Evolutionary conservation across 2,113 vertebrate species (phyloP), one percentile per base, ranked within the genome.

Genomic region (Aldabrachelys gigantea): DNA sequence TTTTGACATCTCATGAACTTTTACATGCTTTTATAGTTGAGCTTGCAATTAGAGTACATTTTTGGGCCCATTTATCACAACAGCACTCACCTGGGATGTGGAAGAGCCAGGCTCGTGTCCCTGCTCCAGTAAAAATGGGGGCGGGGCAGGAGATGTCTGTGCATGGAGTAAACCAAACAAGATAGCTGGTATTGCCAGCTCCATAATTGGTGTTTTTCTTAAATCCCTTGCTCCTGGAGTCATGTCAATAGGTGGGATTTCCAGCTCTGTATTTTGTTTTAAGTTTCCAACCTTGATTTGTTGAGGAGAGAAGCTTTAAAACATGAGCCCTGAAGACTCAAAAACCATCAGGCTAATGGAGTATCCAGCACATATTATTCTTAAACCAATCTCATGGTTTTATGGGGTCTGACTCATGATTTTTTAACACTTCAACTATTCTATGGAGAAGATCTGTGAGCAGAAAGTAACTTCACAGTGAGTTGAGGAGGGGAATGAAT

Each of bases 141-240:
- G 6, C 19, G 59, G 8, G 62, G 87, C 8, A 85, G 13, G 27
- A 53, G 13, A 82, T 17, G 1, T 76, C 69, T 82, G 4, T 82
- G 4, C 35, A 54, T 53, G 47, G 53, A 0, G 0, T 54, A 44
- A 44, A 44, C 44, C 44, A 44, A 44, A 44, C 44, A 44, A 44
- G 44, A 44, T 44, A 6, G 44, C 44, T 44, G 50, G 50, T 87
- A 82, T 82, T 87, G 54, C 87, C 41, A 76, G 1, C 5, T 5
- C 57, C 47, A 80, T 21, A 29, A 27, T 0, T 2, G 24, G 4
- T 7, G 80, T 56, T 49, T 65, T 82, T 54, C 79, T 87, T 27
- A 86, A 52, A 80, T 92, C 8, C 72, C 38, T 14, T 72, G 2
- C 44, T 62, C 8, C 3, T 81, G 53, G 38, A 80, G 5, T 83